phyloP scores from a whole-genome alignment of 1,140 invertebrate species.

The Brachionus plicatilis region DNA sequence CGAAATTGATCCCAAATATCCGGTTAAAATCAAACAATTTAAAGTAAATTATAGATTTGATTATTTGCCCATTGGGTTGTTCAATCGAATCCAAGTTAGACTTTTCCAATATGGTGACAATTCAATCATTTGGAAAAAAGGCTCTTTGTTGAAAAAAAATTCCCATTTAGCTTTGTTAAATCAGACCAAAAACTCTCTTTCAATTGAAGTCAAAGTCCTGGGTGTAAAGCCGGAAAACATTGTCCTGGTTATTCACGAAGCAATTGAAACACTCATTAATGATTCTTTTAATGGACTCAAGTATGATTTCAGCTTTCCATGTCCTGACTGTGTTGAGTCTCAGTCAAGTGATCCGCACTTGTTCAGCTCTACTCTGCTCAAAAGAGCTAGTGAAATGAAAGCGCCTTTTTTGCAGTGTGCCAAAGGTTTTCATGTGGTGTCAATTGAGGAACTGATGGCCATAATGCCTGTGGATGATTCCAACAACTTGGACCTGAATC shows the following conservation, averaged over 20 bases:
- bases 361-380: slow-evolving; percentile 48
- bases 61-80: slow-evolving; percentile 52
- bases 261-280: slow-evolving; percentile 50
- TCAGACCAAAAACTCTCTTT: slow-evolving; percentile 45
- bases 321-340: slow-evolving; percentile 49
- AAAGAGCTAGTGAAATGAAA: slow-evolving; percentile 48
- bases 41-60: slow-evolving; percentile 42
- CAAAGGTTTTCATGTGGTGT: slow-evolving; percentile 53
- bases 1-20: background rate
- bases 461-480: slow-evolving; percentile 48
- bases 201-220: slow-evolving; percentile 49
- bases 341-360: background rate
- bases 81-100: slow-evolving; percentile 54
- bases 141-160: slow-evolving; percentile 52
- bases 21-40: background rate
- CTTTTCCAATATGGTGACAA: slow-evolving; percentile 51
- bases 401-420: slow-evolving; percentile 53
- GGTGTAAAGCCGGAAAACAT: slow-evolving; percentile 53
- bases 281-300: slow-evolving; percentile 51
- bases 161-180: slow-evolving; percentile 47
- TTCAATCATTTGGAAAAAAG: slow-evolving; percentile 52
- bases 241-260: slow-evolving; percentile 51
- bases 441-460: slow-evolving; percentile 48
- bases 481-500: slow-evolving; percentile 48
- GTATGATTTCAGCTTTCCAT: slow-evolving; percentile 50